Conservation (phyloP, 2,888 invertebrate genomes). For the Sceliomorpha sp. region DNA sequence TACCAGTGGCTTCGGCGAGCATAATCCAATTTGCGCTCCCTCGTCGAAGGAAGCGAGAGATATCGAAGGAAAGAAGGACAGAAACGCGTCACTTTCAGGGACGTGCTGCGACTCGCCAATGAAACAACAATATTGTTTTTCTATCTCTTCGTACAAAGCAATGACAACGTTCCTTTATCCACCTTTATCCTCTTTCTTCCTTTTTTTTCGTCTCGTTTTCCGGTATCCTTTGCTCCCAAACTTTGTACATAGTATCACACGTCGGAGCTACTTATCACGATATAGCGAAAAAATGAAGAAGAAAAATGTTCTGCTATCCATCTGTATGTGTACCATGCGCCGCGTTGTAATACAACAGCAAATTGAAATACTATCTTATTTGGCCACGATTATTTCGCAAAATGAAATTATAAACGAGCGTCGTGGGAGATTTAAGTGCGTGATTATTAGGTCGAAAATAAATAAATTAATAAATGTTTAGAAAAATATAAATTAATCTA, state of each 20-base stretch:
- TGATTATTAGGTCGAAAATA: too few species aligned
- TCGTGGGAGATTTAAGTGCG: too few species aligned
- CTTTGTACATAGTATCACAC: conserved; percentile 49
- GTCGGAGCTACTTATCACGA: conserved; percentile 45
- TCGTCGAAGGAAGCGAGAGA: conserved; percentile 53
- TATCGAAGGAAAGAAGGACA: conserved; percentile 46
- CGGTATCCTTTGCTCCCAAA: conserved; percentile 25
- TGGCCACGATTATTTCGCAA: too few species aligned
- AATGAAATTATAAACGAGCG: too few species aligned
- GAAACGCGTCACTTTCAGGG: conserved; percentile 72
- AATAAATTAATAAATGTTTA: too few species aligned
- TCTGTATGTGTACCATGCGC: too few species aligned
- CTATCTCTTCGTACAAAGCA: conserved; percentile 58
- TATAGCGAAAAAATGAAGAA: conserved; percentile 17
- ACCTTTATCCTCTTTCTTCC: conserved; percentile 29
- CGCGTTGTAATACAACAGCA: too few species aligned
- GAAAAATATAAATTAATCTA: too few species aligned
- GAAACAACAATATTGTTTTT: conserved; percentile 78
- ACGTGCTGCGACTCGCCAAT: conserved; percentile 76
- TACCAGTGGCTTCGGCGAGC: conserved; percentile 57
- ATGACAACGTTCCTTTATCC: conserved; percentile 45
- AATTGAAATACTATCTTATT: too few species aligned
- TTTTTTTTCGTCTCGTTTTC: conserved; percentile 24
- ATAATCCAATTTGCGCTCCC: conserved; percentile 78
- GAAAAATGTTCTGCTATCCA: too few species aligned